A percentile compares a stretch with the other conserved stretches of the same genome.
Evolutionary conservation across 2,888 invertebrate genomes (phyloP).

Genomic region (Leucophenga montana): DNA sequence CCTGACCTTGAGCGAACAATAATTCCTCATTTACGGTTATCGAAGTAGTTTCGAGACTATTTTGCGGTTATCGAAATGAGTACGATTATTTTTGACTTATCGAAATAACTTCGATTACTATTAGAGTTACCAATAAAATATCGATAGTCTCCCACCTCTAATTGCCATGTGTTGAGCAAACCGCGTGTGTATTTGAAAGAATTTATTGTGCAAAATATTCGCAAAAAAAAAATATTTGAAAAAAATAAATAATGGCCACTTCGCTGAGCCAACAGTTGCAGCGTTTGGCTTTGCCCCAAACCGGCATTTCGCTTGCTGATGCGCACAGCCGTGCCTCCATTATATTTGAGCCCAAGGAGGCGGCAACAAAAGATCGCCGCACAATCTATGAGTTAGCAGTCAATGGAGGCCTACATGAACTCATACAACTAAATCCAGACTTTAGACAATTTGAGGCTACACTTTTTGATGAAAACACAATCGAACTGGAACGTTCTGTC

Average conservation of each 20-base stretch:
- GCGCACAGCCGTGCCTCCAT: slow-evolving; percentile 85
- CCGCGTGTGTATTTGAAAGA: no score
- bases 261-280: slow-evolving; percentile 86
- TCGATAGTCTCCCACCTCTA: no score
- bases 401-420: slow-evolving; percentile 89
- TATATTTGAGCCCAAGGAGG: slow-evolving; percentile 91
- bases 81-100: no score
- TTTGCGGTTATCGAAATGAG: no score
- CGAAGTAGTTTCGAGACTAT: no score
- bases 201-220: no score
- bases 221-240: no score
- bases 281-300: slow-evolving; percentile 84
- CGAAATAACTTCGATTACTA: no score
- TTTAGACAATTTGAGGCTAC: slow-evolving; percentile 84
- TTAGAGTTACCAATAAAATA: no score
- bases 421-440: slow-evolving; percentile 81
- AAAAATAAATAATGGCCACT: slow-evolving; percentile 76
- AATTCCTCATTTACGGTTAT: no score
- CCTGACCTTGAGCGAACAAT: no score
- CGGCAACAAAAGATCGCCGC: slow-evolving; percentile 87
- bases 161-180: no score
- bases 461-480: slow-evolving; percentile 84
- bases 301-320: slow-evolving; percentile 79
- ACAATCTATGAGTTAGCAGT: slow-evolving; percentile 90
- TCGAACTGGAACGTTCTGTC: slow-evolving; percentile 86